Base-by-base conservation (phyloP, 1,140 invertebrate species). In the Saccostrea glomerata region DNA sequence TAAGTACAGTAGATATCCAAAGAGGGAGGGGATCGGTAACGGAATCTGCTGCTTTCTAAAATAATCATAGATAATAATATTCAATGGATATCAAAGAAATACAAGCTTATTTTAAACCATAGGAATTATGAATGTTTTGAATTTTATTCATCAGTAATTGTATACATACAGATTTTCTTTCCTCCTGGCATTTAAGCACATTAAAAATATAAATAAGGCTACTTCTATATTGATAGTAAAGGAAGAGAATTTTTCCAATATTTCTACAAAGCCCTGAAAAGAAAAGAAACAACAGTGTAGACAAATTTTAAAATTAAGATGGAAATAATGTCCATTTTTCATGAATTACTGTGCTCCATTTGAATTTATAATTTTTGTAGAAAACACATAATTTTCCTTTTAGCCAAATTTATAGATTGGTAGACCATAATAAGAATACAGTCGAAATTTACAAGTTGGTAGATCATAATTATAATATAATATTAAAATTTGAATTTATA, bases 171-270 rank as follows among this genome's bases (percentile, higher is more conserved):
- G 73, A 84, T 90, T 87, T 15, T 85, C 77, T 54, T 85, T 89
- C 25, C 87, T 90, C 7, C 89, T 88, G 15, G 91, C 90, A 56
- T 58, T 88, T 7, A 91, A 54, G 36, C 93, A 84, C 92, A 94
- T 94, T 5, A 94, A 66, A 83, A 93, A 93, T 55, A 93, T 84
- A 82, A 93, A 94, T 23, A 93, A 36, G 0, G 91, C 92, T 30
- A 90, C 92, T 88, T 94, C 91, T 13, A 91, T 70, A 86, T 94
- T 94, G 20, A 94, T 36, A 17, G 92, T 90, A 17, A 93, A 91
- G 5, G 93, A 94, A 7, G 92, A 92, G 40, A 92, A 90, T 87
- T 93, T 94, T 73, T 94, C 93, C 85, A 94, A 84, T 77, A 93
- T 94, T 47, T 91, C 88, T 56, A 92, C 91, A 92, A 94, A 94